Evolutionary conservation across 2,888 invertebrate genomes (phyloP), one percentile per base, ranked within the genome.

Genomic region (Drosophila neotestacea): DNA sequence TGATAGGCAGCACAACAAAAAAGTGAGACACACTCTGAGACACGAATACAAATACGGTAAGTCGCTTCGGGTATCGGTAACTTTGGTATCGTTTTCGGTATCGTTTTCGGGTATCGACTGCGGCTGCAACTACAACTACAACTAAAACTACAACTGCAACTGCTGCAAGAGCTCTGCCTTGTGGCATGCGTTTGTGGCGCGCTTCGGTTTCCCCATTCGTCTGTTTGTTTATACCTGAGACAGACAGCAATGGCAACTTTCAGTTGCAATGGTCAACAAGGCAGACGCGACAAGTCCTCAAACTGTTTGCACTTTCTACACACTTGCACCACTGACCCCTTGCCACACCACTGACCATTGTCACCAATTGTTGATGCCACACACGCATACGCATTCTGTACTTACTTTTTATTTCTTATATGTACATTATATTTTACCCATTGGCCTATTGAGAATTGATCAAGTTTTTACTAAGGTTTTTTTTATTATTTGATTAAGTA

Each of bases 261-360:
- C 79, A 73, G 79, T 79, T 80, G 79, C 77, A 32, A 32, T 32
- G 32, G 32, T 32, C 32, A 32, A 32, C 32, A 55, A 30, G 36
- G 61, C 70, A 85, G 79, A 79, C 60, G 80, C 85, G 62, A 47
- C 55, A 85, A 85, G 79, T 85, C 85, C 77, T 79, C 72, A 70
- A 79, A 78, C 79, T 87, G 84, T 84, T 84, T 87, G 82, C 88
- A 84, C 84, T 84, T 84, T 84, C 84, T 84, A 85, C 69, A 67
- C 84, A 64, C 67, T 74, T 74, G 47, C 44, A 50, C 58, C 64
- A 50, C 39, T 52, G 52, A 27, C 47, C 7, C 47, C 62, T 54
- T 60, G 39, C 41, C 58, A 50, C 44, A 46, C 36, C 27, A 9
- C 11, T 7, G 30, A 22, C 22, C 30, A 30, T 30, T 30, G 7